Percentiles rank a stretch among this genome's conserved stretches.
These are phyloP conservation scores for Syngnathus floridae DNA, from an alignment of 2,113 vertebrate species.

Conservation along the genomic window DNA sequence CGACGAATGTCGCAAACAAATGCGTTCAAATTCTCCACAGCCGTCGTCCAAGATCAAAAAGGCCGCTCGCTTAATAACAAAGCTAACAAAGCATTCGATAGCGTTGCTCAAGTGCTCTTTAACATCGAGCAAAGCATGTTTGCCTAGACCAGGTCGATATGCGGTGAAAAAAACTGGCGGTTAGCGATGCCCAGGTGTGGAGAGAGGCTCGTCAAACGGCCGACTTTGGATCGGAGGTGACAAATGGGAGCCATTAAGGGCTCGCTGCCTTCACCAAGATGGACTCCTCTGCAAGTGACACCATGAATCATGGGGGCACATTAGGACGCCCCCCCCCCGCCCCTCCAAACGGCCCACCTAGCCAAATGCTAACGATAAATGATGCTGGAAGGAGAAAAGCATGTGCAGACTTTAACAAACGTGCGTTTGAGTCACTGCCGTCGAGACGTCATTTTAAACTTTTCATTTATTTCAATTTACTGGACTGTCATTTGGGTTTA, in stretches of 20 bases:
- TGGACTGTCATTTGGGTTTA: neutral
- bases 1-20: neutral
- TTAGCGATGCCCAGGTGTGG: neutral
- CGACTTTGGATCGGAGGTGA: slow-evolving; percentile 1
- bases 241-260: slow-evolving; percentile 14
- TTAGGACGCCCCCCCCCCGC: slow-evolving; percentile 26
- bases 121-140: slow-evolving; percentile 19
- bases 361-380: slow-evolving; percentile 41
- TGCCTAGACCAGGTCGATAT: slow-evolving; percentile 24
- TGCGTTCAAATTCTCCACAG: neutral
- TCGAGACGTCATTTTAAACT: neutral
- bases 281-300: slow-evolving; percentile 27
- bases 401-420: slow-evolving; percentile 6
- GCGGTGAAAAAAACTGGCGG: neutral
- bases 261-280: slow-evolving; percentile 15
- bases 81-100: neutral
- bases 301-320: slow-evolving; percentile 22
- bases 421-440: neutral
- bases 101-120: neutral
- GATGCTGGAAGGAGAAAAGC: slow-evolving; percentile 25
- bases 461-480: neutral
- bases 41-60: too few relatives aligned
- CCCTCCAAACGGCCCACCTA: neutral
- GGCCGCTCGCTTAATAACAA: neutral
- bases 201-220: slow-evolving; percentile 36